Evolutionary conservation across 2,888 invertebrate genomes (phyloP).

Genomic region (Pristionchus maxplancki): DNA sequence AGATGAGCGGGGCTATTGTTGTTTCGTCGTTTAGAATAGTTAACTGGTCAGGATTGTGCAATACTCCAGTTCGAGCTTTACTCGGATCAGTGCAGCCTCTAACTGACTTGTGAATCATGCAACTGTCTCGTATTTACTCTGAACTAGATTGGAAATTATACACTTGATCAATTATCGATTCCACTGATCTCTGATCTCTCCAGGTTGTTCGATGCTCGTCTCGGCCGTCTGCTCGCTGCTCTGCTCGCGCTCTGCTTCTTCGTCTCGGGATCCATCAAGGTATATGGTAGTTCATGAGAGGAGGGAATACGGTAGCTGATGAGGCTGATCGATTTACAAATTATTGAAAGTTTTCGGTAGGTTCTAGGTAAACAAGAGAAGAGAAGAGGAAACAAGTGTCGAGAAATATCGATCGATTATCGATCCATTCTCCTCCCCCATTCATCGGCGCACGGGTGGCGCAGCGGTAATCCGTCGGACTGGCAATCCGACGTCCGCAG

Average conservation of each 20-base stretch:
- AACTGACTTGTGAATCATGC: not conserved
- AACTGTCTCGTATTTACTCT: not conserved
- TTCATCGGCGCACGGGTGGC: not conserved
- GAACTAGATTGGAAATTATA: no score
- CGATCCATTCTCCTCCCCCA: not conserved
- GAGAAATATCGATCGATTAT: not conserved
- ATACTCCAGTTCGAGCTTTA: not conserved
- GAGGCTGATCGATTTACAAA: not conserved
- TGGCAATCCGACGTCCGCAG: constrained; percentile 10
- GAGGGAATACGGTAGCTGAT: not conserved
- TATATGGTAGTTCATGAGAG: constrained; percentile 42
- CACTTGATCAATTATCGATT: not conserved
- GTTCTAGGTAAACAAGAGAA: not conserved
- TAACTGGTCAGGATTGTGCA: no score
- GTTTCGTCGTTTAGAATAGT: no score
- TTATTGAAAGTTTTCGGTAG: not conserved
- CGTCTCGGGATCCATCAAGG: constrained; percentile 58
- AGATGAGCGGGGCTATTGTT: no score
- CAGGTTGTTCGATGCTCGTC: constrained; percentile 58
- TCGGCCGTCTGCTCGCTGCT: constrained; percentile 58
- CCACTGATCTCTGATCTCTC: constrained; percentile 17
- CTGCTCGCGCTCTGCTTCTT: constrained; percentile 59
- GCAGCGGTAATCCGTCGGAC: not conserved
- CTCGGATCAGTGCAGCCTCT: not conserved
- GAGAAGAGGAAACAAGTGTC: not conserved